A percentile compares a stretch with the other conserved stretches of the same genome.
These are phyloP conservation scores for Branchipolynoe longqiensis DNA, from an alignment of 2,888 invertebrate genomes.

Conservation along the genomic window DNA sequence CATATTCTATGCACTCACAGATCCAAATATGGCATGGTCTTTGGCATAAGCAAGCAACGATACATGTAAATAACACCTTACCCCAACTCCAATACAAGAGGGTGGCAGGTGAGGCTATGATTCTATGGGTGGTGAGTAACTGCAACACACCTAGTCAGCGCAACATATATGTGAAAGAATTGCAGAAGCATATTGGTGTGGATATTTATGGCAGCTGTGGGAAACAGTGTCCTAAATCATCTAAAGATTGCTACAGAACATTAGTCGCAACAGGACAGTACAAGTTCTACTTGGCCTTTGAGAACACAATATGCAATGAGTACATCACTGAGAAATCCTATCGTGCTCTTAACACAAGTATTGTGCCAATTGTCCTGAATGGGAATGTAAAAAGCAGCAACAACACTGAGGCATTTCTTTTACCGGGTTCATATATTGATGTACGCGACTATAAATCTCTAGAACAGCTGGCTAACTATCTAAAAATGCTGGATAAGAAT, in stretches of 20 bases:
- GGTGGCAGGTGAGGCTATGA: not conserved
- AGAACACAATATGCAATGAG: slow-evolving; percentile 23
- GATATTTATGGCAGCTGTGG: slow-evolving; percentile 25
- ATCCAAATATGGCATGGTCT: not conserved
- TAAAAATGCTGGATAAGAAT: not conserved
- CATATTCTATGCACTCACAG: not conserved
- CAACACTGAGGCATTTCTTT: not conserved
- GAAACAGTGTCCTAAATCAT: not conserved
- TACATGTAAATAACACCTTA: not conserved
- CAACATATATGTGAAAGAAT: not conserved
- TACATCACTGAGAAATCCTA: slow-evolving; percentile 46
- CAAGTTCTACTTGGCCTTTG: slow-evolving; percentile 41
- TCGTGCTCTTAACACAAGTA: not conserved
- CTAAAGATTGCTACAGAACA: not conserved
- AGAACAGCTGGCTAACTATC: not conserved
- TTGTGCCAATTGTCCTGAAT: slow-evolving; percentile 16
- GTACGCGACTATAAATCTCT: not conserved
- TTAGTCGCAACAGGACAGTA: not conserved
- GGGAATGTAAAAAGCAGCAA: not conserved
- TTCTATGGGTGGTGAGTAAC: slow-evolving; percentile 29
- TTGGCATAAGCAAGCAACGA: not conserved
- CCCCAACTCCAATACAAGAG: not conserved
- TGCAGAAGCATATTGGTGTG: slow-evolving; percentile 2
- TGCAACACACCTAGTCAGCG: not conserved
- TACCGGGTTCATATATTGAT: slow-evolving; percentile 35